Percentiles rank a stretch among this genome's conserved stretches.
Conservation (phyloP, 2,888 invertebrate species). For the Ornithoptera priamus region DNA sequence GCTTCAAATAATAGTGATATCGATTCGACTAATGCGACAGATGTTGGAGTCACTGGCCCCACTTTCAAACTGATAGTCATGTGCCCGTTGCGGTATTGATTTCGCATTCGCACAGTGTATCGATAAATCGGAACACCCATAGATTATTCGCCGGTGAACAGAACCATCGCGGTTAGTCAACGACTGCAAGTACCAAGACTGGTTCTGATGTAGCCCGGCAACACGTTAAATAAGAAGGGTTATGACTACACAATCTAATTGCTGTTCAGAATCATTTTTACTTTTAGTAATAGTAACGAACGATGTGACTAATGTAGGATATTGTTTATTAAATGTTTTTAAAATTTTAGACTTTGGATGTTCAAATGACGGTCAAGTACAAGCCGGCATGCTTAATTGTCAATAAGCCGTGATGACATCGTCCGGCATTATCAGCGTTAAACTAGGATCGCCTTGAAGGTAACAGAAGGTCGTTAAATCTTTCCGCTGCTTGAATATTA, state of each 20-base stretch:
- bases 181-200: conserved; percentile 50
- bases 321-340: background rate
- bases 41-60: conserved; percentile 55
- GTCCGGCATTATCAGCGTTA: conserved; percentile 30
- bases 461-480: conserved; percentile 53
- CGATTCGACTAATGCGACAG: conserved; percentile 39
- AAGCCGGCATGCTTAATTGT: conserved; percentile 11
- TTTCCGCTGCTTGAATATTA: conserved; percentile 47
- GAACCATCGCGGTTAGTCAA: conserved; percentile 53
- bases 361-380: background rate
- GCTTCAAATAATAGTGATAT: conserved; percentile 42
- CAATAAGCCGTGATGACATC: conserved; percentile 28
- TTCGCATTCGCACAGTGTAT: conserved; percentile 45
- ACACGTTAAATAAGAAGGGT: conserved; percentile 48
- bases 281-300: background rate
- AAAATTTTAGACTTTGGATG: background rate
- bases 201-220: conserved; percentile 46
- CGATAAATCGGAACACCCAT: conserved; percentile 44
- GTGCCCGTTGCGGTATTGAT: conserved; percentile 53
- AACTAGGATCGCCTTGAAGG: conserved; percentile 52
- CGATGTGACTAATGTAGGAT: background rate
- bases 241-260: conserved; percentile 43
- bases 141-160: conserved; percentile 38
- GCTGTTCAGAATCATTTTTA: background rate
- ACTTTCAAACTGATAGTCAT: conserved; percentile 36